Evolutionary conservation across 2,888 invertebrate genomes (phyloP), one percentile per base, ranked within the genome.

Genomic region (Diabrotica balteata): DNA sequence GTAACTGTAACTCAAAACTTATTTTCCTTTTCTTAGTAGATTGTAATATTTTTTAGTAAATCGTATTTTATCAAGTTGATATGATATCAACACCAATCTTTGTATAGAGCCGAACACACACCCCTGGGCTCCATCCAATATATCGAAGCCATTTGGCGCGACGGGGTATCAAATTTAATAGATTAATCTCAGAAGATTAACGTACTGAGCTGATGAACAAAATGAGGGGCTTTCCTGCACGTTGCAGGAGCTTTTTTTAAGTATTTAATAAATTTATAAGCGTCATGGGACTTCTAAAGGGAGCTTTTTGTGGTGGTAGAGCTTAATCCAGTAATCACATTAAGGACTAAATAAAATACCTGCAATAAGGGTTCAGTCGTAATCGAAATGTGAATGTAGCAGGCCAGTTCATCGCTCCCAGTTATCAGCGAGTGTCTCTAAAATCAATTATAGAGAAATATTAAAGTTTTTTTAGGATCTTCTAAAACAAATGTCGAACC

Each of bases 121-220:
- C 8, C 17, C n/a, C 10, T 32, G n/a, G 6, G 22, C 11, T 57
- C 17, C 32, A 43, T 54, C 63, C 55, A 63, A 58, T 58, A 67
- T 61, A 62, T 68, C 57, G 61, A 46, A 32, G 65, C 58, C 68
- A 65, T 68, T 61, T 58, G 68, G 58, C 61, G 52, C 61, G 53
- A 47, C 44, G 57, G 64, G 64, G 65, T 60, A 68, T 68, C 68
- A 68, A 68, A 65, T 68, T 68, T 61, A 68, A 61, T 62, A 61
- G 64, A 68, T 68, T 68, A 65, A 68, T 68, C 68, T 65, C 58
- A 61, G 61, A 60, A 68, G 68, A 68, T 68, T 65, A 64, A 60
- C 63, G 68, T 61, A 64, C 51, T 60, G 58, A 65, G 52, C 61
- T 49, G 58, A 51, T 11, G 53, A 53, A 51, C 60, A 59, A 57